Evolutionary conservation across 1,140 invertebrate genomes (phyloP), one percentile per base, ranked within the genome.

Genomic region (Popillia japonica): DNA sequence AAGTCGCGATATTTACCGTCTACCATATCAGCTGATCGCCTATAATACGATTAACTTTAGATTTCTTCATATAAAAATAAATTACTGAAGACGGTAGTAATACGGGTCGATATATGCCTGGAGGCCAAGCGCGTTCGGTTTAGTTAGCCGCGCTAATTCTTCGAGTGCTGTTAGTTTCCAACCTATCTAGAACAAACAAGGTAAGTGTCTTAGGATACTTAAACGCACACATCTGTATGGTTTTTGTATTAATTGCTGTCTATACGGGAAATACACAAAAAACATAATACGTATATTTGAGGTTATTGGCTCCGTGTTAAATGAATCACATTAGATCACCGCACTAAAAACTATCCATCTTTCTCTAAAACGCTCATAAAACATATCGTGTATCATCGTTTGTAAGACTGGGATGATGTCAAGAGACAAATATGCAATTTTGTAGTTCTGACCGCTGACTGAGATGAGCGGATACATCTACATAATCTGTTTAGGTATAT

Each of bases 391-490:
- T 22, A 68, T 68, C 61, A 22, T 68, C 61, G 61, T 68, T 34
- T 27, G 17, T 68, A 34, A 34, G 27, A 34, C 22, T 68, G 22
- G 11, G 61, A 68, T 68, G 61, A 68, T 68, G 22, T 68, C 61
- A 68, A 68, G 61, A 68, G 61, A 68, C 61, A 68, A 68, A 68
- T 68, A 68, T 68, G 61, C 61, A 68, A 68, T 68, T 68, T 68
- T 68, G 61, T 68, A 68, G 61, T 34, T 17, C 4, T 68, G 61
- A 68, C 61, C 22, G 27, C 61, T 27, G 22, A 27, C 17, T 11
- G 61, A 68, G 22, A 68, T 22, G 61, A 68, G 61, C 27, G 61
- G 61, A 27, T 34, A 34, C 27, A 34, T 68, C 61, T 27, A 68
- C 61, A 68, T 68, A 27, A 68, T 68, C 22, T 55, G 14, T 55